phyloP scores from a whole-genome alignment of 2,888 invertebrate genomes.

The Drosophila multiciliata region DNA sequence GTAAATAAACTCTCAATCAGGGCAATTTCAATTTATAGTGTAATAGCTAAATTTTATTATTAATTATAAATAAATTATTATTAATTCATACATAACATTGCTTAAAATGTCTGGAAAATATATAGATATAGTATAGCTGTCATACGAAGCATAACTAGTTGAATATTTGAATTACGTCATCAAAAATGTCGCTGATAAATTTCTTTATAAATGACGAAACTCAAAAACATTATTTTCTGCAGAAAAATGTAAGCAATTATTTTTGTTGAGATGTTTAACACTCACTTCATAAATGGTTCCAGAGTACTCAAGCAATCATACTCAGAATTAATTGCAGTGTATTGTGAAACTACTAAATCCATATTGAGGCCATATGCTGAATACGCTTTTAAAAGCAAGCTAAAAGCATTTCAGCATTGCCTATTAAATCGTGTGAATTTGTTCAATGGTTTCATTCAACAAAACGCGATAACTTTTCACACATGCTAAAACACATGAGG shows the following conservation, averaged over 20 bases:
- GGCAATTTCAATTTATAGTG: background rate
- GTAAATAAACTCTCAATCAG: background rate
- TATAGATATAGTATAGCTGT: background rate
- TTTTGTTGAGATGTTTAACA: background rate
- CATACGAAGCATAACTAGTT: background rate
- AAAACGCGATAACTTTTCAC: background rate
- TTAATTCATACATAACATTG: background rate
- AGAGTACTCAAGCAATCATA: background rate
- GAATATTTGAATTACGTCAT: constrained; percentile 1
- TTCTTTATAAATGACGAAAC: constrained; percentile 13
- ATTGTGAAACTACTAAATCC: constrained; percentile 11
- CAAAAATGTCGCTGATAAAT: background rate
- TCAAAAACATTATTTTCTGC: background rate
- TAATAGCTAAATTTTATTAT: background rate
- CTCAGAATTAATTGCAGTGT: background rate
- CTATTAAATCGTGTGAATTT: constrained; percentile 2
- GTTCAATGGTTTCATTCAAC: background rate
- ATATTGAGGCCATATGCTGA: constrained; percentile 24
- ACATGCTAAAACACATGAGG: background rate
- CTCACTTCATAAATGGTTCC: background rate
- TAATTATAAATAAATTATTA: background rate
- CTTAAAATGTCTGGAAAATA: background rate
- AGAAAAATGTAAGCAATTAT: background rate
- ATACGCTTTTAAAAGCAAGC: constrained; percentile 25
- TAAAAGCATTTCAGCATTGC: constrained; percentile 13